A percentile compares a stretch with the other conserved stretches of the same genome.
Evolutionary conservation across 2,888 invertebrate genomes (phyloP).

Genomic region (Cephus runcator): DNA sequence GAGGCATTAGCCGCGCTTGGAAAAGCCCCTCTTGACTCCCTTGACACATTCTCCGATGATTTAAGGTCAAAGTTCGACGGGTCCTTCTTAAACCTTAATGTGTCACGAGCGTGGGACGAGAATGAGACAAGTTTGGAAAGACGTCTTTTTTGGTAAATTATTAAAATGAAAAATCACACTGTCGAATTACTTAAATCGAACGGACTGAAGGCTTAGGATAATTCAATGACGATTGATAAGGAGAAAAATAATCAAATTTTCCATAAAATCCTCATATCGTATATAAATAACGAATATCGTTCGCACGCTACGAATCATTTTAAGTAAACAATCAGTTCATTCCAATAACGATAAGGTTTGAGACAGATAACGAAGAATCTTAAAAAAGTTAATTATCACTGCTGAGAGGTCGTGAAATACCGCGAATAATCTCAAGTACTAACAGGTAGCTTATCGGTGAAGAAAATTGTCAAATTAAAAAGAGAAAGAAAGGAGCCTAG

Average conservation of each 20-base stretch:
- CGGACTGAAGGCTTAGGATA: background rate
- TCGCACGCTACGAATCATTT: background rate
- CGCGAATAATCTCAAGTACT: background rate
- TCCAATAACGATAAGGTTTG: background rate
- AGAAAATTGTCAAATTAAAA: background rate
- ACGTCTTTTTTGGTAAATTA: background rate
- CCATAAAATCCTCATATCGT: too few species aligned
- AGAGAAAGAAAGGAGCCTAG: background rate
- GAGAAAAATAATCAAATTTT: background rate
- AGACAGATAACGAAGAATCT: background rate
- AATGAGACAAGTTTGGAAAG: background rate
- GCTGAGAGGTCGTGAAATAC: background rate
- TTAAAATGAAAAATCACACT: background rate
- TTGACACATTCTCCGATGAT: constrained; percentile 13
- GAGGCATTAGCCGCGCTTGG: constrained; percentile 4
- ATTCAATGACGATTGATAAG: background rate
- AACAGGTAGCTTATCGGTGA: background rate
- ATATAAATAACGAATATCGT: background rate
- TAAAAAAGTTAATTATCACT: background rate
- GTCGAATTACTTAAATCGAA: background rate
- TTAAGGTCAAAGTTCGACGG: constrained; percentile 10
- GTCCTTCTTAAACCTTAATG: background rate
- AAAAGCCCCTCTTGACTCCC: background rate
- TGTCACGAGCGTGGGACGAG: background rate
- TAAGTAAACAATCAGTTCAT: background rate